Conservation (phyloP, 2,113 vertebrate genomes). For the Galbula dea region DNA sequence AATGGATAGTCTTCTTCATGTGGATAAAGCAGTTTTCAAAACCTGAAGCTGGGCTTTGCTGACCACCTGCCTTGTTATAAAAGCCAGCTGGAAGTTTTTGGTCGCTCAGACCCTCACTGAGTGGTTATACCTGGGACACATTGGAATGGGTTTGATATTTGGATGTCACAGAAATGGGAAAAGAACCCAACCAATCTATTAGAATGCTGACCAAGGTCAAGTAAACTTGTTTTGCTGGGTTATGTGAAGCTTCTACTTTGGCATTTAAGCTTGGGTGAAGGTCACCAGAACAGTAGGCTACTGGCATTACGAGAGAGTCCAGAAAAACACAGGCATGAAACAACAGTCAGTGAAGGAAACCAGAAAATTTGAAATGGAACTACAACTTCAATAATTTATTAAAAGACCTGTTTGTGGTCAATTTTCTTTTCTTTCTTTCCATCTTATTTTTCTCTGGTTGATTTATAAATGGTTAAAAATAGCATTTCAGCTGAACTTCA, state of each 20-base stretch:
- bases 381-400: not conserved
- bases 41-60: not conserved
- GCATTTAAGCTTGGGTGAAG: not conserved
- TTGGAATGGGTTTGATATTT: not conserved
- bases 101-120: not conserved
- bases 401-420: not conserved
- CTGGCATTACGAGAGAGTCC: not conserved
- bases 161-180: not conserved
- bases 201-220: not conserved
- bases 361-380: not conserved
- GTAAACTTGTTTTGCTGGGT: not conserved
- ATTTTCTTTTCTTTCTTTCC: not conserved
- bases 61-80: not conserved
- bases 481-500: constrained; percentile 10
- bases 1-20: not conserved
- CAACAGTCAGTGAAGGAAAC: not conserved
- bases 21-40: not conserved
- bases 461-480: constrained; percentile 2
- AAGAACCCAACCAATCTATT: not conserved
- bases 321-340: not conserved
- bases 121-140: not conserved
- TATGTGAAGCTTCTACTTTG: not conserved
- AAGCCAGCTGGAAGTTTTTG: not conserved
- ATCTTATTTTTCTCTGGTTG: not conserved
- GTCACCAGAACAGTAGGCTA: not conserved